Evolutionary conservation across 2,797 vertebrate species (phyloP).

Genomic region (Ceyx erithaca): DNA sequence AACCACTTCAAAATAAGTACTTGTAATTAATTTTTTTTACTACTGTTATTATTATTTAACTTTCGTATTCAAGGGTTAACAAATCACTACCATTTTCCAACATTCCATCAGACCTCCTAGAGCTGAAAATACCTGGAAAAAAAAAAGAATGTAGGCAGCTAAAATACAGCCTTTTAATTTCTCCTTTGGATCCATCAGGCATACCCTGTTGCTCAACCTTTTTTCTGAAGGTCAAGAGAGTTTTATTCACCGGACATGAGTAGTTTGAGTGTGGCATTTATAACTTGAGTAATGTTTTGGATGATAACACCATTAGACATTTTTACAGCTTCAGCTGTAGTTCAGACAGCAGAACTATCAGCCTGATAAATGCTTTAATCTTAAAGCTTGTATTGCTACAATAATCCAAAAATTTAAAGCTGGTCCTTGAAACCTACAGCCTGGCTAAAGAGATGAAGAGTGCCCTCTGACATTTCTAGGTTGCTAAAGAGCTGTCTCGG

Average conservation of each 20-base stretch:
- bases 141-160: background rate
- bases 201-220: slow-evolving; percentile 19
- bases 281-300: slow-evolving; percentile 58
- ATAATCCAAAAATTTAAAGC: slow-evolving; percentile 38
- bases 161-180: background rate
- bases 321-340: slow-evolving; percentile 65
- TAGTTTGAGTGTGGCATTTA: slow-evolving; percentile 57
- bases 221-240: slow-evolving; percentile 60
- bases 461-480: slow-evolving; percentile 19
- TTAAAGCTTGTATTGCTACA: slow-evolving; percentile 54
- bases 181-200: background rate
- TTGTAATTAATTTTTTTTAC: background rate
- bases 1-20: background rate
- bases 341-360: slow-evolving; percentile 58
- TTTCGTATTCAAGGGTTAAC: background rate
- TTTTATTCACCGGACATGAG: slow-evolving; percentile 45
- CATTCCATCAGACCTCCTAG: background rate
- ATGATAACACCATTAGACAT: slow-evolving; percentile 51
- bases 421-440: slow-evolving; percentile 40
- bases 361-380: slow-evolving; percentile 66
- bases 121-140: background rate
- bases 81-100: background rate
- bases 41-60: background rate
- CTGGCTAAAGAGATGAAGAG: slow-evolving; percentile 27
- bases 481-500: slow-evolving; percentile 29